phyloP scores from a whole-genome alignment of 2,888 invertebrate species.

The Patella caerulea region DNA sequence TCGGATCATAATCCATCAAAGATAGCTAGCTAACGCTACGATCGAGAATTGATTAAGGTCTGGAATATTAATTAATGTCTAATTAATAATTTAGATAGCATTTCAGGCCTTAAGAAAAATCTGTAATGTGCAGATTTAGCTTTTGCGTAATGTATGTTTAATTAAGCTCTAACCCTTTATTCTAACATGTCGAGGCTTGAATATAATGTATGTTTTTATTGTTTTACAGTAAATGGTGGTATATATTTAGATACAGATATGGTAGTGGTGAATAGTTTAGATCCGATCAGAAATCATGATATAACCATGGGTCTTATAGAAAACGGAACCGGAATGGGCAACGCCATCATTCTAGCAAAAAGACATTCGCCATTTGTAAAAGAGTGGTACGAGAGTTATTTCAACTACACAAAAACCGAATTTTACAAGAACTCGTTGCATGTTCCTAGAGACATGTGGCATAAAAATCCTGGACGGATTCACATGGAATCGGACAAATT shows the following conservation, averaged over 20 bases:
- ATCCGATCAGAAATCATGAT: constrained; percentile 29
- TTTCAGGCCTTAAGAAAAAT: too few species aligned
- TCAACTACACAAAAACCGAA: constrained; percentile 21
- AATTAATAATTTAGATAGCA: too few species aligned
- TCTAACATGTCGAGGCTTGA: neutral
- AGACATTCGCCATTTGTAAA: constrained; percentile 29
- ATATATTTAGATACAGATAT: constrained; percentile 43
- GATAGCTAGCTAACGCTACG: too few species aligned
- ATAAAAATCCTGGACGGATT: constrained; percentile 24
- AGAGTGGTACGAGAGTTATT: constrained; percentile 37
- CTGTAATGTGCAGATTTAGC: too few species aligned
- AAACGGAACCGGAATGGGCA: constrained; percentile 39
- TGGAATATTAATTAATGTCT: too few species aligned
- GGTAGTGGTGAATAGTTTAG: constrained; percentile 33
- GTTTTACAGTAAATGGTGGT: constrained; percentile 39
- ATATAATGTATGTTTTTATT: neutral
- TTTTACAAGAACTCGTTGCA: constrained; percentile 37
- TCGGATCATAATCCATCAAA: too few species aligned
- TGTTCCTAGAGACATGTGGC: constrained; percentile 32
- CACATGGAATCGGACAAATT: constrained; percentile 34
- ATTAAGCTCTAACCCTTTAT: too few species aligned
- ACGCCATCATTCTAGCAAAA: constrained; percentile 36
- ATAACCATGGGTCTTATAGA: constrained; percentile 40
- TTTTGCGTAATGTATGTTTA: too few species aligned
- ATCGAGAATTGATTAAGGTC: too few species aligned